Percentiles rank a stretch among this genome's conserved stretches.
Evolutionary conservation across 2,797 vertebrate species (phyloP).

Genomic region (Manis crassicaudata): DNA sequence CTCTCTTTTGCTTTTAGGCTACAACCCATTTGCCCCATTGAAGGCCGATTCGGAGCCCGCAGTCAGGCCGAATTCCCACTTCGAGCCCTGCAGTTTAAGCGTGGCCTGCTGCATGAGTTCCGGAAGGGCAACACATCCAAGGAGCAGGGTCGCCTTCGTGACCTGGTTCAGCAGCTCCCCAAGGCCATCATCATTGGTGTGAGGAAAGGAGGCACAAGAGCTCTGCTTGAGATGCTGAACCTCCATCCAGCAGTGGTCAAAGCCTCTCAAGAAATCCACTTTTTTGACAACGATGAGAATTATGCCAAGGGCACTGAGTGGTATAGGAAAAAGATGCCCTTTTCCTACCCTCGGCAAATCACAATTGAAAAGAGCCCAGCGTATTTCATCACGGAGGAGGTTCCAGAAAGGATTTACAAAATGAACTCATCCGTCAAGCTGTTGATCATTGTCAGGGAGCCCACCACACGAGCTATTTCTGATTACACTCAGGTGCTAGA

Average conservation of each 20-base stretch:
- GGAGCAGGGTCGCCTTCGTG: slow-evolving; percentile 92
- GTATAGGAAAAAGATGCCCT: slow-evolving; percentile 98
- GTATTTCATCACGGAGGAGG: slow-evolving; percentile 97
- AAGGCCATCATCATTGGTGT: slow-evolving; percentile 97
- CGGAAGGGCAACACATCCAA: slow-evolving; percentile 92
- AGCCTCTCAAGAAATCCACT: slow-evolving; percentile 98
- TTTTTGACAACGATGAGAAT: slow-evolving; percentile 97
- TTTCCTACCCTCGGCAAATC: slow-evolving; percentile 96
- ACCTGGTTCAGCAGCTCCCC: slow-evolving; percentile 95
- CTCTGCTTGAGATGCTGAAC: slow-evolving; percentile 97
- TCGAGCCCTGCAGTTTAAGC: slow-evolving; percentile 92
- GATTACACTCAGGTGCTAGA: slow-evolving; percentile 98
- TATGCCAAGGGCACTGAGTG: slow-evolving; percentile 95
- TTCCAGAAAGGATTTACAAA: slow-evolving; percentile 97
- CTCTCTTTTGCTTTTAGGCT: slow-evolving; percentile 87
- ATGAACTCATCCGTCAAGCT: slow-evolving; percentile 98
- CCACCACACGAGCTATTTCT: slow-evolving; percentile 95
- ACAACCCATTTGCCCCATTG: slow-evolving; percentile 94
- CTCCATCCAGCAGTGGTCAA: slow-evolving; percentile 97
- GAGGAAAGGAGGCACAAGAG: slow-evolving; percentile 96
- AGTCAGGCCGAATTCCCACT: slow-evolving; percentile 90
- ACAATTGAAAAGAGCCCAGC: slow-evolving; percentile 98
- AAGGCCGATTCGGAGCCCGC: slow-evolving; percentile 87
- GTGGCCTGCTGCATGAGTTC: slow-evolving; percentile 92
- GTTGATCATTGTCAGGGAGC: slow-evolving; percentile 96